Conservation (phyloP, 2,888 invertebrate genomes). For the Lucinisca nassula region DNA sequence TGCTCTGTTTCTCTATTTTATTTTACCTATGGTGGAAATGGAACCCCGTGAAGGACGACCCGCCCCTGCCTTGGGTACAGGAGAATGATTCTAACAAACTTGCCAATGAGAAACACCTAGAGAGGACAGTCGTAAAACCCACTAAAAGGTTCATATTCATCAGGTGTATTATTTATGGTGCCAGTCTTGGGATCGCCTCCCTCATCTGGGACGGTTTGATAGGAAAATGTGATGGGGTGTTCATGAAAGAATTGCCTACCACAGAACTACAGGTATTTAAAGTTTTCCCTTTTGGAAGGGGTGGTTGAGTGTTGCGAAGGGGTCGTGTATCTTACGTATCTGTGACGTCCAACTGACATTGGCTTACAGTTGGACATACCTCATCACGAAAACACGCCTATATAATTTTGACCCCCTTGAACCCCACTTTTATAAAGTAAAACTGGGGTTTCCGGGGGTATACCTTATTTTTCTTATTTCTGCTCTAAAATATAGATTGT, state of each 20-base stretch:
- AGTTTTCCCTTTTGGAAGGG: no score
- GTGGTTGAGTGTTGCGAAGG: no score
- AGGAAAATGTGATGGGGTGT: conserved; percentile 73
- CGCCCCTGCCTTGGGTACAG: conserved; percentile 62
- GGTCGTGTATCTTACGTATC: no score
- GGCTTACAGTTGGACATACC: no score
- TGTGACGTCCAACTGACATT: no score
- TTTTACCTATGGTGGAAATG: conserved; percentile 74
- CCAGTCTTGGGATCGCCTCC: conserved; percentile 76
- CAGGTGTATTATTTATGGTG: conserved; percentile 79
- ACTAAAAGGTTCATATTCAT: conserved; percentile 80
- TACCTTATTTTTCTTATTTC: no score
- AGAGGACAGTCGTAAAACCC: conserved; percentile 57
- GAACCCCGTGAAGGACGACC: conserved; percentile 56
- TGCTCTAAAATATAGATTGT: no score
- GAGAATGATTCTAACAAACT: conserved; percentile 28
- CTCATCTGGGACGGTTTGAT: conserved; percentile 80
- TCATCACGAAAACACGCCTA: no score
- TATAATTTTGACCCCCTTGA: no score
- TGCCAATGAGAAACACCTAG: conserved; percentile 59
- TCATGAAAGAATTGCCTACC: conserved; percentile 72
- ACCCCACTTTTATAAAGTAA: no score
- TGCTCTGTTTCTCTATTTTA: conserved; percentile 88
- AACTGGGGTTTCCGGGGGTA: no score
- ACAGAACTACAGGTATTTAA: conserved; percentile 34